Base-by-base conservation (phyloP, 2,888 invertebrate genomes). In the Acanthosepion pharaonis region DNA sequence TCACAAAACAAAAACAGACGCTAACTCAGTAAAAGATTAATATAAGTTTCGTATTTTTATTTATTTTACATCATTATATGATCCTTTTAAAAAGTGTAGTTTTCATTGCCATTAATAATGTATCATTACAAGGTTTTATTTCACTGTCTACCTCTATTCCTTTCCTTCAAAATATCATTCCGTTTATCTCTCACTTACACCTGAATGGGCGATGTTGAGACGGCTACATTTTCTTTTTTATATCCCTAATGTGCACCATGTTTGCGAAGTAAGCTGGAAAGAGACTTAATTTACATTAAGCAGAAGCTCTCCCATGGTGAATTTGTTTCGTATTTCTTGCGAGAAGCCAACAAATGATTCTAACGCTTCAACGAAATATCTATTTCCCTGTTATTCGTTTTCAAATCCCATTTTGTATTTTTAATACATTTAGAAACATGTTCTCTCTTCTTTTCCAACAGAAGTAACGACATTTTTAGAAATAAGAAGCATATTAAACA, bases 401-500 rank as follows among this genome's bases (percentile, higher is more conserved):
- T n/a, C 78, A 33, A 78, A 33, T 78, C n/a, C n/a, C n/a, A 78
- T 78, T 78, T 78, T 78, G 78, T n/a, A 15, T 78, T 78, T 78
- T 78, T 78, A n/a, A n/a, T 78, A 78, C 78, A n/a, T 78, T 78
- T 78, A 78, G n/a, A n/a, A n/a, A 2, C 20, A 1, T 78, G 18
- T 78, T 78, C 78, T 33, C n/a, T 78, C 15, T 11, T 78, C 23
- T 59, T n/a, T 78, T n/a, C n/a, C n/a, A 11, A n/a, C n/a, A n/a
- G 78, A n/a, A n/a, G n/a, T n/a, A 78, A 33, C 78, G 15, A 33
- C 78, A 78, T 78, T 78, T 33, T 78, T n/a, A 78, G n/a, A 78
- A 78, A 78, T 78, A 9, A 78, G n/a, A 78, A n/a, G n/a, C 78
- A 78, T 78, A 78, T 78, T n/a, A 78, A 78, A 78, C n/a, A 78